phyloP scores from a whole-genome alignment of 2,888 invertebrate genomes.

The Venustoraphidia nigricollis region DNA sequence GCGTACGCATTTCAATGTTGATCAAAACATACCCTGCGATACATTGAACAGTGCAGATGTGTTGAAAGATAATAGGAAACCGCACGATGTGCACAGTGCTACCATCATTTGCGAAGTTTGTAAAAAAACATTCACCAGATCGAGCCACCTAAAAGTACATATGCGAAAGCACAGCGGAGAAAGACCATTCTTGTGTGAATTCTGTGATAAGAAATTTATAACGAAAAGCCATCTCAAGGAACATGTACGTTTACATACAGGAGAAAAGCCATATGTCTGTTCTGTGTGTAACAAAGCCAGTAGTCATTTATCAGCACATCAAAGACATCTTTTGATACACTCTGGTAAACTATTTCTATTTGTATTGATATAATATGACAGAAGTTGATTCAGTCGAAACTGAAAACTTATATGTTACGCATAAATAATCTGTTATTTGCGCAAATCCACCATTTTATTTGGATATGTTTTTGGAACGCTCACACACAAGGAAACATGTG shows the following conservation, averaged over 20 bases:
- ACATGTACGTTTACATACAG: constrained; percentile 11
- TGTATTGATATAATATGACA: not conserved
- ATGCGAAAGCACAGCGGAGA: constrained; percentile 7
- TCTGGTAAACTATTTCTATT: constrained; percentile 3
- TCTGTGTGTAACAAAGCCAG: constrained; percentile 14
- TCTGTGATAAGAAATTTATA: constrained; percentile 13
- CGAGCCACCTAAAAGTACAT: constrained; percentile 7
- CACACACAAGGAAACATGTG: no score
- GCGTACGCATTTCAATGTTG: no score
- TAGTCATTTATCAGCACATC: constrained; percentile 12
- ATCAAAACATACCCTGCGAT: no score
- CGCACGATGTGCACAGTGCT: no score
- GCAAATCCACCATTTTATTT: no score
- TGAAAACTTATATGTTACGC: not conserved
- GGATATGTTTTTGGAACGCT: no score
- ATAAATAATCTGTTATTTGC: no score
- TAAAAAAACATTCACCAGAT: constrained; percentile 4
- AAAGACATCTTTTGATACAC: constrained; percentile 14
- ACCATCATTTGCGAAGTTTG: constrained; percentile 2
- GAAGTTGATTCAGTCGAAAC: not conserved
- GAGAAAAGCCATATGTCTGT: constrained; percentile 12
- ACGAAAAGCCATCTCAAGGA: constrained; percentile 11
- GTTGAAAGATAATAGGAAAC: no score
- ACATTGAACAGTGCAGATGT: no score
- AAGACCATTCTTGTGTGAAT: constrained; percentile 9